Evolutionary conservation across 1,140 invertebrate species (phyloP), one percentile per base, ranked within the genome.

Genomic region (Drosophila varians): DNA sequence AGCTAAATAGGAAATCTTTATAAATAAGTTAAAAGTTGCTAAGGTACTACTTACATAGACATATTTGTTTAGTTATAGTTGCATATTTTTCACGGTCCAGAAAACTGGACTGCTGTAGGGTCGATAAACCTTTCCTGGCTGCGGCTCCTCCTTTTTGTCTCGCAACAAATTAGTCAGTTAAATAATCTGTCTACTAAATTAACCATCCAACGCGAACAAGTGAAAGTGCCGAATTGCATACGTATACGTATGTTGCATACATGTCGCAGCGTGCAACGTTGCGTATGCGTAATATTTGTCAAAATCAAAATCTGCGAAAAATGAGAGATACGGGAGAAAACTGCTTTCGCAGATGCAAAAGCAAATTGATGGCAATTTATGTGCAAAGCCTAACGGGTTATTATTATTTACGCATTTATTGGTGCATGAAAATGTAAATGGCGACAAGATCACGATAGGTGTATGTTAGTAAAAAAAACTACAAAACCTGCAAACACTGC

Each of bases 211-310:
- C 21, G 34, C 42, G 47, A 52, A 57, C 40, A 55, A 80, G 77
- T 80, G 77, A 80, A 80, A 80, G 77, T 80, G 38, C 28, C 46
- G 42, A 51, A 74, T 64, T 68, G 56, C 75, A 74, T 46, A n/a
- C n/a, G n/a, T n/a, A n/a, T n/a, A n/a, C n/a, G n/a, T n/a, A n/a
- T n/a, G n/a, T 31, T 25, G 47, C n/a, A n/a, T 48, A 66, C 47
- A 49, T 52, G 60, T 65, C 58, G 3, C 38, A 51, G 31, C 43
- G 71, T 57, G 60, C 76, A 64, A 47, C 76, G 68, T 16, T 74
- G 79, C 79, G 80, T 80, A 86, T 84, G 82, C 79, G 79, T 84
- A 84, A 86, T 86, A 86, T 73, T 76, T 86, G 60, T 76, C 49
- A 68, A 71, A 54, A 54, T 51, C 58, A 62, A 74, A 69, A 38